Conservation (phyloP, 1,140 invertebrate species). For the Brachionus asplanchnoidis region DNA sequence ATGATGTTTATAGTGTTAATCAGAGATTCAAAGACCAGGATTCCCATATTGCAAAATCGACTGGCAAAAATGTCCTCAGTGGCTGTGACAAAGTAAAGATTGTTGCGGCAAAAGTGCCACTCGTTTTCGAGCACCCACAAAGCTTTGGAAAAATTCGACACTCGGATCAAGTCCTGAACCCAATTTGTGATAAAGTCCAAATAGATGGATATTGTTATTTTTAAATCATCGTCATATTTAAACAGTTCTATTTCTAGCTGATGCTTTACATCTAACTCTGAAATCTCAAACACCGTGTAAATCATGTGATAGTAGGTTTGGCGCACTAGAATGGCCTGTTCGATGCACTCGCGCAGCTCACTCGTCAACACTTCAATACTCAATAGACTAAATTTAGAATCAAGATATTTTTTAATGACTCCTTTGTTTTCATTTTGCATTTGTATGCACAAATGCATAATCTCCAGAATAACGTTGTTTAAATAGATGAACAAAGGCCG, state of each 20-base stretch:
- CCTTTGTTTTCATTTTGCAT: constrained; percentile 36
- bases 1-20: not conserved
- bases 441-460: constrained; percentile 36
- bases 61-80: constrained; percentile 37
- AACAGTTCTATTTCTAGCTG: constrained; percentile 7
- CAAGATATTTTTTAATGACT: not conserved
- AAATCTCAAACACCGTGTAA: not conserved
- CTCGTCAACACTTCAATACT: constrained; percentile 27
- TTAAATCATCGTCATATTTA: constrained; percentile 31
- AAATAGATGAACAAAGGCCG: constrained; percentile 15
- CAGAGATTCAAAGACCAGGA: not conserved
- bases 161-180: not conserved
- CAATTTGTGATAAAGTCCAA: constrained; percentile 29
- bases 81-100: constrained; percentile 30
- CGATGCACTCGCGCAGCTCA: constrained; percentile 27
- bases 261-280: not conserved
- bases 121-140: constrained; percentile 26
- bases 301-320: constrained; percentile 39
- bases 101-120: constrained; percentile 38
- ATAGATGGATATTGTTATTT: constrained; percentile 13
- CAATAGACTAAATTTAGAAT: constrained; percentile 26
- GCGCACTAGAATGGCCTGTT: constrained; percentile 18
- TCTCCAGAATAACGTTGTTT: constrained; percentile 25
- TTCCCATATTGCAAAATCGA: constrained; percentile 3
- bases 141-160: constrained; percentile 11